Evolutionary conservation across 1,140 invertebrate species (phyloP), one percentile per base, ranked within the genome.

Genomic region (Trichomalopsis sarcophagae): DNA sequence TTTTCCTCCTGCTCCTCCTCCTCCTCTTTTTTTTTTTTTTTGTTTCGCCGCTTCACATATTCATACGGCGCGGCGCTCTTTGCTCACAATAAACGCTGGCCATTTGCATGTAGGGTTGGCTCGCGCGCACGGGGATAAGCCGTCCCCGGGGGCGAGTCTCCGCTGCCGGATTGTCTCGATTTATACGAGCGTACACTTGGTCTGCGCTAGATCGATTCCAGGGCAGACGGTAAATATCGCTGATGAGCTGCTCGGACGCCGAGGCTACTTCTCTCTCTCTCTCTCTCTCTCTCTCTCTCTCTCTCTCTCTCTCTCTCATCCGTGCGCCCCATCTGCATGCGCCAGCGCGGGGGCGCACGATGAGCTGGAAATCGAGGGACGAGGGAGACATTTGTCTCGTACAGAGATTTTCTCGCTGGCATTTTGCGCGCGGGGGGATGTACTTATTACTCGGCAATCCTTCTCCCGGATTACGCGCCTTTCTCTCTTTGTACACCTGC

Each of bases 31-130:
- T 90, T 89, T 78, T 36, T 85, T 79, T 84, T 91, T 90, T 90
- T 89, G 87, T 90, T 91, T 89, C 88, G 89, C 87, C 89, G 90
- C 90, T 92, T 91, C 89, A 91, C 90, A 88, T 91, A 92, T 92
- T 92, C 91, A 91, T 92, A 90, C 88, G 85, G 85, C 73, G 68
- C 68, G 68, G 68, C 68, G 87, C 88, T 91, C 90, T 91, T 91
- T 92, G 90, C 90, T 91, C 88, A 90, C 91, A 91, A 92, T 92
- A 91, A 92, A 90, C 88, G 89, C 85, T 85, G 87, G 88, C 91
- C 91, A 92, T 92, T 92, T 92, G 91, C 91, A 92, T 92, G 88
- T 81, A 87, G 90, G 89, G 89, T 88, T 87, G 89, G 33, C 33
- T 36, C 33, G 33, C 33, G 33, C 33, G 33, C 33, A 87, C n/a